Evolutionary conservation across 2,113 vertebrate genomes (phyloP), one percentile per base, ranked within the genome.

Genomic region (Todiramphus chloris): DNA sequence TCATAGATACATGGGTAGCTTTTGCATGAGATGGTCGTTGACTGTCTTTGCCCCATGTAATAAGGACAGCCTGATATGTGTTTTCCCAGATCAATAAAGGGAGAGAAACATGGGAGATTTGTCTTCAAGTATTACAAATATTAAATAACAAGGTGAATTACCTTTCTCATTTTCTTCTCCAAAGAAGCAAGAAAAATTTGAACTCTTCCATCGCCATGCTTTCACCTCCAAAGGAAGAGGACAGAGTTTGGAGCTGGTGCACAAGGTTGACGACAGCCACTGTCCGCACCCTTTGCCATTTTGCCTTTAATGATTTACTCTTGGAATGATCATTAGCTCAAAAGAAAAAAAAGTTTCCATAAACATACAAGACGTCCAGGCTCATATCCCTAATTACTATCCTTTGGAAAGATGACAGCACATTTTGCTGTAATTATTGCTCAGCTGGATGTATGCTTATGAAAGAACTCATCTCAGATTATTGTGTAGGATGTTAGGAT

Each of bases 291-390:
- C 83, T 93, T 84, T 82, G 33, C 72, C 73, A 31, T 92, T 95
- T 95, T 94, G 51, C 43, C 96, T 94, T 83, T 93, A 92, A 94
- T 93, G 73, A 50, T 97, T 96, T 96, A 63, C 68, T 90, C n/a
- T 86, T 94, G 83, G 66, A 44, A 55, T 83, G 90, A 87, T 93
- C 94, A 53, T 92, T 90, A 89, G 74, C 58, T 79, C 66, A 58
- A 74, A 94, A 95, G 64, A 90, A 95, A 92, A 96, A 94, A 77
- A 92, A 68, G 64, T 81, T 94, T 93, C 92, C 77, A 82, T 96
- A 94, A 96, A 73, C 64, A 25, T 83, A 67, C 48, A 93, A 96
- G 93, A 90, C 88, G 89, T 84, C 48, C 72, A 90, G 85, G 80
- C 81, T 96, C 58, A 91, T 87, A 87, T 89, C 14, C 83, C 53